Conservation (phyloP, 2,888 invertebrate species). For the Phyto melanocephala region DNA sequence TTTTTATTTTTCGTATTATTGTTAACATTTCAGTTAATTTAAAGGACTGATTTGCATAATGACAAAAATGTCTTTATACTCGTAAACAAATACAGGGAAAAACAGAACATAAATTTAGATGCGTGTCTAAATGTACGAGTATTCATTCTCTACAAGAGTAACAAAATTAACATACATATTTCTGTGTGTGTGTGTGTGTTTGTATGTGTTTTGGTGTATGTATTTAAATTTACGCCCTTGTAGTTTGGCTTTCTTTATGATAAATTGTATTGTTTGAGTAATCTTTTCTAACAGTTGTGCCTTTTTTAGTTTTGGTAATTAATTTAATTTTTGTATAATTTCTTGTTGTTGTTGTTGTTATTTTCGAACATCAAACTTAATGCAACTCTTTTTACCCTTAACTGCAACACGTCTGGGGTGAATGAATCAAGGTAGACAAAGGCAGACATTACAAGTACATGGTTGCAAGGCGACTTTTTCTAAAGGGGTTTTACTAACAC, state of each 20-base stretch:
- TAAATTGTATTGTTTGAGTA: slow-evolving; percentile 28
- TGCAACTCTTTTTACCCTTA: slow-evolving; percentile 61
- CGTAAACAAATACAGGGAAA: background rate
- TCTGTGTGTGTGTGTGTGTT: too few species aligned
- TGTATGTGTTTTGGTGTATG: too few species aligned
- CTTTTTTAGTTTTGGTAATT: slow-evolving; percentile 76
- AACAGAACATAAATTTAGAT: slow-evolving; percentile 1
- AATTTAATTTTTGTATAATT: slow-evolving; percentile 74
- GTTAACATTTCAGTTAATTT: slow-evolving; percentile 32
- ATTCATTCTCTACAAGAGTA: background rate
- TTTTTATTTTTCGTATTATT: background rate
- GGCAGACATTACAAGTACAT: background rate
- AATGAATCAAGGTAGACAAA: slow-evolving; percentile 37
- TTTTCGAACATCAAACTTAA: slow-evolving; percentile 21
- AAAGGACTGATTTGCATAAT: slow-evolving; percentile 55
- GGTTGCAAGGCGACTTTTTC: slow-evolving; percentile 2
- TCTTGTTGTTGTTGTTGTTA: too few species aligned
- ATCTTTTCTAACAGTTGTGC: slow-evolving; percentile 74
- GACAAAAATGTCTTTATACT: slow-evolving; percentile 8
- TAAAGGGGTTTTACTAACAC: background rate
- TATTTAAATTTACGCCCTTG: slow-evolving; percentile 50
- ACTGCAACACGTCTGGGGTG: slow-evolving; percentile 25
- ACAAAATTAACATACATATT: background rate
- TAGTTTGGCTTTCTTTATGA: slow-evolving; percentile 35
- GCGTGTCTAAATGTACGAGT: slow-evolving; percentile 31